These are phyloP conservation scores for Spea bombifrons DNA, from an alignment of 2,113 vertebrate species.

Conservation along the genomic window DNA sequence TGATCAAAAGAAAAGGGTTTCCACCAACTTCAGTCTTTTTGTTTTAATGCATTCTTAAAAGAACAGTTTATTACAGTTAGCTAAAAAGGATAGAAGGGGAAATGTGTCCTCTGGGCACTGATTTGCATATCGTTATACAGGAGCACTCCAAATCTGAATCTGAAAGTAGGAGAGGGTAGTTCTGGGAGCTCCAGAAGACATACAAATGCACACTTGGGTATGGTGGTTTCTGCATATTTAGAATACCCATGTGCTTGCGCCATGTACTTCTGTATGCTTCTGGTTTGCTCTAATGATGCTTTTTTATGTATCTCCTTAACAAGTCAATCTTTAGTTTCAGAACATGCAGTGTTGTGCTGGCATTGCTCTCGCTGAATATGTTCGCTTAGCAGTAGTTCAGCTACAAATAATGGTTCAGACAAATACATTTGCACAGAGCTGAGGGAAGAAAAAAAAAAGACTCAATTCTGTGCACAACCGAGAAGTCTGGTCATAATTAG, in stretches of 20 bases:
- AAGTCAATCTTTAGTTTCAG: too few species aligned
- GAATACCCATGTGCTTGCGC: not conserved
- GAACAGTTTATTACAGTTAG: too few species aligned
- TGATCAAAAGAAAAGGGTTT: too few species aligned
- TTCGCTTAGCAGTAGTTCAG: not conserved
- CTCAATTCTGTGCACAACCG: conserved; percentile 1
- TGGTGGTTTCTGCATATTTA: not conserved
- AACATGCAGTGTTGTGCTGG: not conserved
- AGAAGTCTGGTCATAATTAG: conserved; percentile 47
- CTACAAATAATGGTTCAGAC: not conserved
- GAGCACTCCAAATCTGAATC: too few species aligned
- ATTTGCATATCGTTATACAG: too few species aligned
- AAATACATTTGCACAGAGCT: conserved; percentile 19
- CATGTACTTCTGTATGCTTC: not conserved
- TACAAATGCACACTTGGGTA: not conserved
- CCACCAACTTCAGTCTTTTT: too few species aligned
- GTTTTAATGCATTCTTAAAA: too few species aligned
- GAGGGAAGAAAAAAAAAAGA: conserved; percentile 19
- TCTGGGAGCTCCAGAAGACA: not conserved
- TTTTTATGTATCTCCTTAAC: too few species aligned
- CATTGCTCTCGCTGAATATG: not conserved
- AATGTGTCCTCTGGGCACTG: too few species aligned
- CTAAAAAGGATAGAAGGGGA: too few species aligned
- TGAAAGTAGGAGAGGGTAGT: not conserved
- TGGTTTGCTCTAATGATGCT: too few species aligned